Conservation (phyloP, 1,140 invertebrate species). For the Chelonus insularis region DNA sequence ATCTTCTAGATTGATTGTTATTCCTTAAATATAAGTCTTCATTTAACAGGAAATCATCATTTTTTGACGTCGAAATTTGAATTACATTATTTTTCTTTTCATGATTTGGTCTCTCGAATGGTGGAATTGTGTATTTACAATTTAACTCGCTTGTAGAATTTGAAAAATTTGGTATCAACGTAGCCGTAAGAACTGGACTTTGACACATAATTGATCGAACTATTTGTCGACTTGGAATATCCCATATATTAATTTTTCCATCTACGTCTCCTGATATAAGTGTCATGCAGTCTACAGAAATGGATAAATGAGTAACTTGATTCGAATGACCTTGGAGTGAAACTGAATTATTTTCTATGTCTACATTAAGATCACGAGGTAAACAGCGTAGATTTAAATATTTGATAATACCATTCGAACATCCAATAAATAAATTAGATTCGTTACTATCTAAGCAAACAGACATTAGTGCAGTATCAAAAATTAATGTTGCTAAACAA, state of each 20-base stretch:
- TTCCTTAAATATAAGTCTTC: constrained; percentile 30
- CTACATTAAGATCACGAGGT: constrained; percentile 66
- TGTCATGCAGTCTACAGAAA: constrained; percentile 69
- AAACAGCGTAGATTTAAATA: constrained; percentile 68
- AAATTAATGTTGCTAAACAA: constrained; percentile 73
- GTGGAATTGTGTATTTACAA: constrained; percentile 51
- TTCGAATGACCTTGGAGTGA: constrained; percentile 69
- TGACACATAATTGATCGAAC: constrained; percentile 72
- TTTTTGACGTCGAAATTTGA: constrained; percentile 41
- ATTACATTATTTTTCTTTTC: constrained; percentile 38
- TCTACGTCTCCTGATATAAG: constrained; percentile 78
- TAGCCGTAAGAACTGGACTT: constrained; percentile 72
- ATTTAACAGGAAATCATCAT: constrained; percentile 45
- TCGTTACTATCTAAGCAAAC: constrained; percentile 74
- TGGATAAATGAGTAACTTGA: constrained; percentile 69
- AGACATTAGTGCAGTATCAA: constrained; percentile 70
- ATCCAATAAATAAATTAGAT: constrained; percentile 74
- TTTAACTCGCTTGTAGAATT: constrained; percentile 53
- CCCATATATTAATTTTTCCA: constrained; percentile 76
- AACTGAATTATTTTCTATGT: constrained; percentile 41
- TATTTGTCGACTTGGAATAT: constrained; percentile 73
- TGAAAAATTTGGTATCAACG: constrained; percentile 61
- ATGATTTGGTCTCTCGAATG: constrained; percentile 48
- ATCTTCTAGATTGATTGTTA: background rate
- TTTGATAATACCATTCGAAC: constrained; percentile 70